Conservation (phyloP, 92 coral and sea anemone species). For the Porites evermanni region DNA sequence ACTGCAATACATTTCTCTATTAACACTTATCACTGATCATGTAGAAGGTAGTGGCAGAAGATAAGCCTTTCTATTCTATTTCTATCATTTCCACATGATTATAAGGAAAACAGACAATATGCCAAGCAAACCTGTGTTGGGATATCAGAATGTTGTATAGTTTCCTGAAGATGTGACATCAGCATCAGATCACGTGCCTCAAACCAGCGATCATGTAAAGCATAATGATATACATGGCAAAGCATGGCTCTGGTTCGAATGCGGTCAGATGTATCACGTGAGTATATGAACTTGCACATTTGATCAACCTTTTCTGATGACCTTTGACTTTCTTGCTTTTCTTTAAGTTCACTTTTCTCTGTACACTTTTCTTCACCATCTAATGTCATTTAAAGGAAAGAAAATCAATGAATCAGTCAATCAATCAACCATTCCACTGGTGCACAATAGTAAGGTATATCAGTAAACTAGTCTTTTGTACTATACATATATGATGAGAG, state of each 20-base stretch:
- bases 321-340: conserved; percentile 47
- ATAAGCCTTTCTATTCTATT: no score
- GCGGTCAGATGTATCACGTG: conserved; percentile 94
- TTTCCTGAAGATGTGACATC: conserved; percentile 97
- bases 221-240: conserved; percentile 95
- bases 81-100: no score
- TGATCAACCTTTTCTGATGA: conserved; percentile 69
- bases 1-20: no score
- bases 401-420: no score
- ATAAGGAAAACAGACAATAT: no score
- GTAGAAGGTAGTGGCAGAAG: no score
- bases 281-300: conserved; percentile 94
- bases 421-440: no score
- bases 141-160: conserved; percentile 94
- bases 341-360: conserved; percentile 42
- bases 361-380: conserved; percentile 26
- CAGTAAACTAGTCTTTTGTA: no score
- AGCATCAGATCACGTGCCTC: conserved; percentile 97
- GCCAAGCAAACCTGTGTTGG: conserved; percentile 90
- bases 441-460: no score
- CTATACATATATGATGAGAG: no score
- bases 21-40: no score
- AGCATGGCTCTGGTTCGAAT: conserved; percentile 97
- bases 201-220: conserved; percentile 94
- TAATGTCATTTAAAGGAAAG: neutral